phyloP scores from a whole-genome alignment of 2,888 invertebrate species.

The Drosophila ezoana region DNA sequence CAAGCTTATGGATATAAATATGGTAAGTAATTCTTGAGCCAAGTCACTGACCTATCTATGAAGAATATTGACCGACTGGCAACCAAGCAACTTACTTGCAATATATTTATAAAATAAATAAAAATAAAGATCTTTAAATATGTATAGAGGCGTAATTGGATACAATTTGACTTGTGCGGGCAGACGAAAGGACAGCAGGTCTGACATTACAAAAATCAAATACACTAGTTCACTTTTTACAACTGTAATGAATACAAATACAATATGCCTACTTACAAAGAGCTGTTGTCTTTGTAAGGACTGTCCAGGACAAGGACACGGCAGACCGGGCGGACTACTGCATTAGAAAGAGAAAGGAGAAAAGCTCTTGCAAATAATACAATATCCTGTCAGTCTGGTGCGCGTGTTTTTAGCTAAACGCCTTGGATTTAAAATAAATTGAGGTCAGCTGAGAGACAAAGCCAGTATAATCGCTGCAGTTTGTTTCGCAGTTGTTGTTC shows the following conservation, averaged over 20 bases:
- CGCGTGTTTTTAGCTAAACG: slow-evolving; percentile 70
- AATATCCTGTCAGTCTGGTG: slow-evolving; percentile 48
- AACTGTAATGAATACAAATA: background rate
- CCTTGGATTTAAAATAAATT: slow-evolving; percentile 75
- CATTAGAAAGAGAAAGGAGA: slow-evolving; percentile 1
- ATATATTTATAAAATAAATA: no score
- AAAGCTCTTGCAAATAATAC: slow-evolving; percentile 18
- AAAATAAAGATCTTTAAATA: no score
- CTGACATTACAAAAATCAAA: no score
- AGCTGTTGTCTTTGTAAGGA: slow-evolving; percentile 4
- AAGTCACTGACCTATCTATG: no score
- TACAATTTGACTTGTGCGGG: no score
- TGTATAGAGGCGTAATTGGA: no score
- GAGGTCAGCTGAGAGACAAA: slow-evolving; percentile 66
- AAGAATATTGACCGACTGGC: no score
- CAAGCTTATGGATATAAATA: slow-evolving; percentile 1
- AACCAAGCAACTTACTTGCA: no score
- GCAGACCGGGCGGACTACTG: slow-evolving; percentile 4
- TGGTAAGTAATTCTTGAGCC: background rate
- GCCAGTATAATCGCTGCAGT: slow-evolving; percentile 37
- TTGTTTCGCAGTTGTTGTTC: slow-evolving; percentile 27
- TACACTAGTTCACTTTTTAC: background rate
- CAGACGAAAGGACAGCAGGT: no score
- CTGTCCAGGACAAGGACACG: slow-evolving; percentile 9
- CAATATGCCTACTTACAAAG: background rate